Conservation (phyloP, 1,140 invertebrate genomes). For the Dinothrombium tinctorium region DNA sequence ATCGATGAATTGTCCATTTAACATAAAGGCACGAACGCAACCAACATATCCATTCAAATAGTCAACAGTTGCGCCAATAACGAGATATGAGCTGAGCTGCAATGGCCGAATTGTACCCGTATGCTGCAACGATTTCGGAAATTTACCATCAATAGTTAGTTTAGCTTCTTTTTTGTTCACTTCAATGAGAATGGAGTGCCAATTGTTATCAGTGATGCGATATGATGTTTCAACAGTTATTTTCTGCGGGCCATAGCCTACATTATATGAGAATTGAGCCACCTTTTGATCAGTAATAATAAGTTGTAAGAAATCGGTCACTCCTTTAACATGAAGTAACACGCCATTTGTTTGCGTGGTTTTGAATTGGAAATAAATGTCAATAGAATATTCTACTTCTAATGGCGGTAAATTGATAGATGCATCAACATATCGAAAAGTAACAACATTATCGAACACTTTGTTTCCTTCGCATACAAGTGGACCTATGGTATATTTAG, state of each 20-base stretch:
- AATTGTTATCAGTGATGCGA: constrained; percentile 59
- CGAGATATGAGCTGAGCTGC: constrained; percentile 52
- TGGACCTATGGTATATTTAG: constrained; percentile 60
- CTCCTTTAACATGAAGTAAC: constrained; percentile 64
- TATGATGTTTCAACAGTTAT: constrained; percentile 58
- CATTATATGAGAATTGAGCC: constrained; percentile 74
- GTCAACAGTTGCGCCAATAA: constrained; percentile 54
- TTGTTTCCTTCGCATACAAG: constrained; percentile 76
- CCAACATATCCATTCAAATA: constrained; percentile 79
- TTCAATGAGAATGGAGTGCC: constrained; percentile 90
- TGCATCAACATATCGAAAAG: constrained; percentile 73
- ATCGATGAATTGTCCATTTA: constrained; percentile 69
- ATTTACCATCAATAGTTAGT: constrained; percentile 58
- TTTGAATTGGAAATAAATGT: constrained; percentile 91
- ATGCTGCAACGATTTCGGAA: too few species aligned
- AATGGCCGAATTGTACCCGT: constrained; percentile 60
- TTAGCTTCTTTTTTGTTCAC: constrained; percentile 58
- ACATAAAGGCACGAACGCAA: constrained; percentile 62
- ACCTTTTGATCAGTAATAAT: constrained; percentile 39
- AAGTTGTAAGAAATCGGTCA: constrained; percentile 64
- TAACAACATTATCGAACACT: constrained; percentile 78
- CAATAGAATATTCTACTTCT: constrained; percentile 74
- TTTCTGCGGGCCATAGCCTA: constrained; percentile 57
- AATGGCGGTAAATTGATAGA: constrained; percentile 63
- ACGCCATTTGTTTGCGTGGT: constrained; percentile 72